Base-by-base conservation (phyloP, 2,113 vertebrate genomes). In the Phalacrocorax carbo region DNA sequence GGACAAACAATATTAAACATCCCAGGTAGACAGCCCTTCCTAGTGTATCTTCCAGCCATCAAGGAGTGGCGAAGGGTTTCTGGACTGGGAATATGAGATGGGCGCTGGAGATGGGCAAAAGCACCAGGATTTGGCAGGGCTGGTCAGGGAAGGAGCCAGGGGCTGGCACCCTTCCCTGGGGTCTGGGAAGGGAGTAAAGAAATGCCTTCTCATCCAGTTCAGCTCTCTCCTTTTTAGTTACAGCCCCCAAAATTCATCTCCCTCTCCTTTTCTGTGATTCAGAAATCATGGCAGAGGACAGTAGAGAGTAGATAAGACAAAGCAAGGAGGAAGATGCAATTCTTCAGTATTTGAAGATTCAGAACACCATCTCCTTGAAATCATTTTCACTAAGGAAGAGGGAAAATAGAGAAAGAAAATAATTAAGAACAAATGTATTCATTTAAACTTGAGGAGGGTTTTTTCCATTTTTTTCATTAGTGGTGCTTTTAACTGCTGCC, bases 351-450 rank as follows among this genome's bases (percentile, higher is more conserved):
- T 27, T 48, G 40, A 72, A 88, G 48, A 92, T 80, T 29, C 9
- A 85, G 68, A 90, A 23, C 13, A n/a, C 4, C 0, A 4, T 32
- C 19, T 46, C 65, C 46, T 77, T 73, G 22, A 57, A 88, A 81
- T 11, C 8, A 42, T 95, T 88, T 86, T 91, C 51, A n/a, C 30
- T 58, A 32, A 87, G 16, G 18, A 95, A 70, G 30, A 88, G 13
- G 8, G 22, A 77, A 93, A 95, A 94, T 58, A 34, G 11, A 57
- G 29, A 71, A 14, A 68, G 10, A 95, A 88, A 92, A 73, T 81
- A 86, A 93, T 96, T 93, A 90, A 54, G 77, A 75, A 68, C 86
- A 90, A 94, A 94, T 83, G 76, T 17, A 40, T 54, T 75, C 51
- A 55, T 49, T 92, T 93, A 83, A 77, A 92, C 11, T 73, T 20